phyloP scores from a whole-genome alignment of 1,140 invertebrate species.

The Drosophila mauritiana region DNA sequence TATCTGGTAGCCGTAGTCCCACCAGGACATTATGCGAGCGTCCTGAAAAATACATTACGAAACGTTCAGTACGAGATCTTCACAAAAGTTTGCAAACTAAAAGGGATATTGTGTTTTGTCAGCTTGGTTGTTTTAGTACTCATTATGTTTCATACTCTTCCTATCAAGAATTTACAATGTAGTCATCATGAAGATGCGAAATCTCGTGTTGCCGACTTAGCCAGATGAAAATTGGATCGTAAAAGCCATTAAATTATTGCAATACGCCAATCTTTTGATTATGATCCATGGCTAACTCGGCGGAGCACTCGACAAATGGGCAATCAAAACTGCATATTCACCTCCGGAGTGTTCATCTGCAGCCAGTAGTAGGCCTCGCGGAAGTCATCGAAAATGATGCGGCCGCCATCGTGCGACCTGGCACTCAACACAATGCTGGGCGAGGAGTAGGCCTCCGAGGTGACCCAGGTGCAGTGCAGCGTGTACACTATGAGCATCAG shows the following conservation, averaged over 20 bases:
- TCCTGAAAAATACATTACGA: slow-evolving; percentile 86
- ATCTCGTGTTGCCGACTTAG: not conserved
- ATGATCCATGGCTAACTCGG: not conserved
- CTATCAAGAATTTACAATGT: slow-evolving; percentile 71
- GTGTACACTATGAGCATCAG: slow-evolving; percentile 96
- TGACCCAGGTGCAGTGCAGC: slow-evolving; percentile 99
- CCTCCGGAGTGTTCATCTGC: slow-evolving; percentile 97
- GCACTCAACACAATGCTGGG: slow-evolving; percentile 99
- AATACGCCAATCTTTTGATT: not conserved
- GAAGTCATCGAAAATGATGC: slow-evolving; percentile 98
- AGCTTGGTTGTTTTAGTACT: slow-evolving; percentile 68
- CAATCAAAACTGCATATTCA: slow-evolving; percentile 69
- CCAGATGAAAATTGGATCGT: not conserved
- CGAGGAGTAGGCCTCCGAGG: slow-evolving; percentile 98
- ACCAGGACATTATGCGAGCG: slow-evolving; percentile 99
- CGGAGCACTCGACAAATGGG: not conserved
- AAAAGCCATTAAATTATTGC: not conserved
- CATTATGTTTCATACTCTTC: slow-evolving; percentile 83
- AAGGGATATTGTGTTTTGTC: slow-evolving; percentile 8
- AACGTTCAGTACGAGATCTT: not conserved
- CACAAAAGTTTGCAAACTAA: too few relatives aligned
- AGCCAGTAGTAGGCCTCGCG: slow-evolving; percentile 99
- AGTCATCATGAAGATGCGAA: slow-evolving; percentile 53
- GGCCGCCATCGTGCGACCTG: slow-evolving; percentile 95
- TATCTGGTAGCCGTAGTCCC: slow-evolving; percentile 99